phyloP scores from a whole-genome alignment of 2,113 vertebrate species.

The Glaucidium brasilianum region DNA sequence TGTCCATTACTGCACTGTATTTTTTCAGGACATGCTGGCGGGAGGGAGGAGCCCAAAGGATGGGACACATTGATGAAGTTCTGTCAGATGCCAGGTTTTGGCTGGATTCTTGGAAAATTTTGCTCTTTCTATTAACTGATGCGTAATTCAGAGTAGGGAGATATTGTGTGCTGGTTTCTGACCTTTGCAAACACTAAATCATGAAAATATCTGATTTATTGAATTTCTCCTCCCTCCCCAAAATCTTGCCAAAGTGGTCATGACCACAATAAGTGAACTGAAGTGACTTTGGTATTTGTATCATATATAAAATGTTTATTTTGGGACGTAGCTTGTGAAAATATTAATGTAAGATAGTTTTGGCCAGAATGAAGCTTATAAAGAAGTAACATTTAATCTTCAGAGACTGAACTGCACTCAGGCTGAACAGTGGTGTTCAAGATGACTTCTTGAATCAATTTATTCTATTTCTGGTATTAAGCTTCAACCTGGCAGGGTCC shows the following conservation, averaged over 20 bases:
- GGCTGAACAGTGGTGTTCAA: conserved; percentile 45
- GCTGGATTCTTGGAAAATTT: conserved; percentile 65
- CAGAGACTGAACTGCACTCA: conserved; percentile 40
- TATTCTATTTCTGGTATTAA: conserved; percentile 66
- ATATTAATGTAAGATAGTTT: conserved; percentile 61
- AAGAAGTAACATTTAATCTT: conserved; percentile 60
- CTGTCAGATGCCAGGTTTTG: conserved; percentile 57
- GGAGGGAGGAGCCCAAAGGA: neutral
- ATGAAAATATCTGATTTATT: conserved; percentile 70
- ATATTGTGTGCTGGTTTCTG: conserved; percentile 64
- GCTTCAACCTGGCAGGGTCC: conserved; percentile 35
- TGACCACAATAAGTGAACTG: conserved; percentile 66
- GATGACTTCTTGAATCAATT: conserved; percentile 66
- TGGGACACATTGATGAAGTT: conserved; percentile 15
- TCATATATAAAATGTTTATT: conserved; percentile 66
- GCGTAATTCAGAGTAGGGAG: conserved; percentile 46
- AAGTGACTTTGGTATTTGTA: conserved; percentile 66
- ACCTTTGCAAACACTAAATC: conserved; percentile 69
- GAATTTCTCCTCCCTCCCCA: conserved; percentile 53
- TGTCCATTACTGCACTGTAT: neutral
- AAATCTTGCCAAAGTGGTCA: conserved; percentile 67
- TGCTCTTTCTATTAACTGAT: conserved; percentile 54
- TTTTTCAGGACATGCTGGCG: neutral
- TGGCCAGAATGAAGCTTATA: conserved; percentile 51
- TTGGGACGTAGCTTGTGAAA: conserved; percentile 64